These are phyloP conservation scores for Enoplosus armatus DNA, from an alignment of 2,797 vertebrate species.

Conservation along the genomic window DNA sequence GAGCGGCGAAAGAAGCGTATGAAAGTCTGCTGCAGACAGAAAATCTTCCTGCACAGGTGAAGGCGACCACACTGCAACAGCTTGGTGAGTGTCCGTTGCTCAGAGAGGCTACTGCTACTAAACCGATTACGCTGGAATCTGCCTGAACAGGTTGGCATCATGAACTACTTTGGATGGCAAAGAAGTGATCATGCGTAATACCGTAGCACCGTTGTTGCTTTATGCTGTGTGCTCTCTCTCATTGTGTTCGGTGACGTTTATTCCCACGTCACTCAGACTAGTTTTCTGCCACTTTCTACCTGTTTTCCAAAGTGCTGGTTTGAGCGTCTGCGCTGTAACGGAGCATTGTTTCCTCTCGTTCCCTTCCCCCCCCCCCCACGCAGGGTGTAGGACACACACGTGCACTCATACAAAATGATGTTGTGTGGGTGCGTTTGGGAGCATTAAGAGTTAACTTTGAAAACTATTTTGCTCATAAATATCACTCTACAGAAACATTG, in stretches of 20 bases:
- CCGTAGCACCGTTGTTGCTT: neutral
- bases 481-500: neutral
- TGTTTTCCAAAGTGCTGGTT: conserved; percentile 4
- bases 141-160: neutral
- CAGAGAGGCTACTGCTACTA: neutral
- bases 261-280: neutral
- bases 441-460: neutral
- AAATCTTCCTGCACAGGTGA: conserved; percentile 97
- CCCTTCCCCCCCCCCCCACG: conserved; percentile 29
- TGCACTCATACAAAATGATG: neutral
- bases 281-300: conserved; percentile 20
- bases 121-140: neutral
- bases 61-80: conserved; percentile 98
- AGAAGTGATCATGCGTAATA: too few species aligned
- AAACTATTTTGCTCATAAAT: neutral
- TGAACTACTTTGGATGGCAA: neutral
- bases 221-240: neutral
- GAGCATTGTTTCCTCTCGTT: conserved; percentile 31
- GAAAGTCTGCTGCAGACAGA: conserved; percentile 97
- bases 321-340: neutral
- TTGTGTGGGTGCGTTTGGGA: neutral
- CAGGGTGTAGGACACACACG: neutral
- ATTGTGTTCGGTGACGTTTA: neutral
- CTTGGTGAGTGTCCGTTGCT: conserved; percentile 89
- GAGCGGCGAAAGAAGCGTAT: conserved; percentile 97